Base-by-base conservation (phyloP, 1,140 invertebrate genomes). In the Ceratina japonica region DNA sequence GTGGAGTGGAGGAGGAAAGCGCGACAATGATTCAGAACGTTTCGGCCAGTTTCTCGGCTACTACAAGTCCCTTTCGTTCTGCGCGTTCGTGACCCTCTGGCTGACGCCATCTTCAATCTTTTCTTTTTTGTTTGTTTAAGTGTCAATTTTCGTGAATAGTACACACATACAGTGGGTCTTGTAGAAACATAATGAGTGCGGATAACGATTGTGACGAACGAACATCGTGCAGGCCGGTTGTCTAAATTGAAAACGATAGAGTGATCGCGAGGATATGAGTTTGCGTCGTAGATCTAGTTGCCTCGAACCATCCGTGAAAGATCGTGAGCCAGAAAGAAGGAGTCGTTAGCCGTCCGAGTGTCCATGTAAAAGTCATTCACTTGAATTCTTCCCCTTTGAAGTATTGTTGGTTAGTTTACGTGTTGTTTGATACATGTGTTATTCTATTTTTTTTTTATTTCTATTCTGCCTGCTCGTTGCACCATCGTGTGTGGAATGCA, bases 361-460 rank as follows among this genome's bases (percentile, higher is more conserved):
- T 79, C 81, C 87, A 89, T 85, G 81, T 86, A 86, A 89, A 86
- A 84, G 59, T 83, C 81, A 85, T 83, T 79, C 80, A 64, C 76
- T 88, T 81, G 80, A 83, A 85, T 71, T 79, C 83, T 81, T 85
- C 64, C 81, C 72, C 80, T 73, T 83, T 72, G 54, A 75, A 79
- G 70, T 81, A 80, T 79, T 87, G 83, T 89, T 87, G 88, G 88
- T 88, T 89, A 89, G 88, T 87, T 85, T 74, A 81, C 44, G 80
- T 86, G 85, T 75, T 75, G 83, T 85, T 87, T 88, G 52, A 68
- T 84, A 78, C 80, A 81, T 86, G 75, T 79, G 68, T 75, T 75
- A 56, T 7, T n/a, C 54, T 56, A 3, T 56, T 13, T 56, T 56
- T 44, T 44, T 44, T 44, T 44, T 44, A 3, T 44, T 44, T 0